phyloP scores from a whole-genome alignment of 1,140 invertebrate genomes.

The Drosophila chauvacae region DNA sequence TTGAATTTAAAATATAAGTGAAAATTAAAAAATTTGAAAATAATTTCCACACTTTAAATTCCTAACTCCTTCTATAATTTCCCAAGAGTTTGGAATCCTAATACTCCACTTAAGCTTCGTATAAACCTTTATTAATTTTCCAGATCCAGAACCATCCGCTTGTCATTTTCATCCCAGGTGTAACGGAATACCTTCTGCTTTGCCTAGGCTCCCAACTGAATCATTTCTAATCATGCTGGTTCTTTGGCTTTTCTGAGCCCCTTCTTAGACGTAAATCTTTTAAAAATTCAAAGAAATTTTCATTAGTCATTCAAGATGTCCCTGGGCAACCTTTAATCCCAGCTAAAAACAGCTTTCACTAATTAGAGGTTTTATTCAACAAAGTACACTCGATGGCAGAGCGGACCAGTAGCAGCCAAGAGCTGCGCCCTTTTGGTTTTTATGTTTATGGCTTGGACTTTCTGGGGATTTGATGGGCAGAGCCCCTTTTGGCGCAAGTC shows the following conservation, averaged over 20 bases:
- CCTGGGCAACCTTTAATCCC: conserved; percentile 41
- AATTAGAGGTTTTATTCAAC: conserved; percentile 54
- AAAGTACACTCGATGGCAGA: conserved; percentile 38
- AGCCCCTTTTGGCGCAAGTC: conserved; percentile 32
- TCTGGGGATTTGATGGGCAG: conserved; percentile 45
- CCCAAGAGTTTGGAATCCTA: background rate
- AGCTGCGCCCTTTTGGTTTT: conserved; percentile 45
- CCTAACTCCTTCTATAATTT: background rate
- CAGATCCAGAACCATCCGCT: conserved; percentile 8
- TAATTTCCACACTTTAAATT: background rate
- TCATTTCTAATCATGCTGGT: conserved; percentile 23
- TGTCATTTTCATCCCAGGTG: background rate
- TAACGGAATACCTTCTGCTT: background rate
- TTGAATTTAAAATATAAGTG: too few species aligned
- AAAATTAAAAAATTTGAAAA: too few species aligned
- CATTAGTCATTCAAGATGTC: conserved; percentile 48
- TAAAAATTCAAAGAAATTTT: conserved; percentile 40
- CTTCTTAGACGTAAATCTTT: conserved; percentile 33
- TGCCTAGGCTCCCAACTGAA: conserved; percentile 1
- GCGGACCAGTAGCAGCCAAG: conserved; percentile 4
- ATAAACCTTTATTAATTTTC: conserved; percentile 14
- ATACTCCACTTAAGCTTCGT: background rate
- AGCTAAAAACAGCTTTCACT: conserved; percentile 41
- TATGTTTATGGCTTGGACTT: conserved; percentile 51
- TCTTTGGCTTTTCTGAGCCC: conserved; percentile 1